phyloP scores from a whole-genome alignment of 1,140 invertebrate species.

The Meloidogyne floridensis region DNA sequence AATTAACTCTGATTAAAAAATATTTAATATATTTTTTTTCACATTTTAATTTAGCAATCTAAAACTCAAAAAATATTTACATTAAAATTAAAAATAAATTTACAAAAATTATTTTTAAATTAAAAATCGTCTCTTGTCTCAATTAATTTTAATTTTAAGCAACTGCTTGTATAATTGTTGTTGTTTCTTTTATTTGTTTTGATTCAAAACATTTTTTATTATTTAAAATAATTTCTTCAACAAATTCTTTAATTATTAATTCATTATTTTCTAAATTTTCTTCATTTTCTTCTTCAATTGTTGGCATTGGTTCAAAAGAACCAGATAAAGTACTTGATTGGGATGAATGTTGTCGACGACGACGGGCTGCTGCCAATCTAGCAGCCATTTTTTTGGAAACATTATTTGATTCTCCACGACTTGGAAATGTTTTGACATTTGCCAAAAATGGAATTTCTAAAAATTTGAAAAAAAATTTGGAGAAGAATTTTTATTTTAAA shows the following conservation, averaged over 20 bases:
- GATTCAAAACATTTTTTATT: neutral
- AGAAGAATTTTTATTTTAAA: too few relatives aligned
- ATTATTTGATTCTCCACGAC: slow-evolving; percentile 15
- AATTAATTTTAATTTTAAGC: neutral
- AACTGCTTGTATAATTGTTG: slow-evolving; percentile 1
- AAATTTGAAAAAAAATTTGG: too few relatives aligned
- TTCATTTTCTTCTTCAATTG: slow-evolving; percentile 26
- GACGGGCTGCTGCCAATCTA: too few relatives aligned
- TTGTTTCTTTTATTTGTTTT: slow-evolving; percentile 13
- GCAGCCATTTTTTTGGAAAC: too few relatives aligned
- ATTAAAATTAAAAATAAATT: neutral
- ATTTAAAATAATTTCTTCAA: slow-evolving; percentile 6
- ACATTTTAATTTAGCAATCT: too few relatives aligned
- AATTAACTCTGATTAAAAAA: too few relatives aligned
- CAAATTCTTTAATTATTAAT: slow-evolving; percentile 1
- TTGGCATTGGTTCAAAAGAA: slow-evolving; percentile 28
- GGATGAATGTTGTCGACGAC: neutral
- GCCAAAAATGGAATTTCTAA: slow-evolving; percentile 19
- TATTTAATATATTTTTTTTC: too few relatives aligned
- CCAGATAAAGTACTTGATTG: neutral
- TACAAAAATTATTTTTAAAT: neutral
- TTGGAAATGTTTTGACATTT: slow-evolving; percentile 16
- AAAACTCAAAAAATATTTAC: neutral
- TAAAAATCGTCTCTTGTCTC: neutral
- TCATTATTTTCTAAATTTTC: neutral